These are phyloP conservation scores for Caenorhabditis drosophilae DNA, from an alignment of 2,888 invertebrate genomes.

Conservation along the genomic window DNA sequence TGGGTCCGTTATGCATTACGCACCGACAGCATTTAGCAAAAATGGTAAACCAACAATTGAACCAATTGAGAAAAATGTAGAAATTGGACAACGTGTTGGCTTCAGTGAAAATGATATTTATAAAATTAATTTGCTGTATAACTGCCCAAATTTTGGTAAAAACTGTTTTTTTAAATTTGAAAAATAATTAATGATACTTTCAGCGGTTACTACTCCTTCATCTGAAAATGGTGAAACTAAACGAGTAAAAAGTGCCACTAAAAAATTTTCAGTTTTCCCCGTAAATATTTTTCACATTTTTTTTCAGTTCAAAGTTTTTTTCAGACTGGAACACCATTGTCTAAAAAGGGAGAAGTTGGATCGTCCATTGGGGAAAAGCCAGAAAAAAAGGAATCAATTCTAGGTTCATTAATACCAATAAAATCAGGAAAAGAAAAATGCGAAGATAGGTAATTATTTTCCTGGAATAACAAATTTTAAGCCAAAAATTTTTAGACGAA, in stretches of 20 bases:
- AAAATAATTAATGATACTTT: slow-evolving; percentile 3
- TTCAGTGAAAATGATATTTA: slow-evolving; percentile 68
- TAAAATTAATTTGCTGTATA: slow-evolving; percentile 69
- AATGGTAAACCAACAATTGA: slow-evolving; percentile 66
- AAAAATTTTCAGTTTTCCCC: slow-evolving; percentile 23
- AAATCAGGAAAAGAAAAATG: slow-evolving; percentile 38
- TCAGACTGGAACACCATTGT: not conserved
- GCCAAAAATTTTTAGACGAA: slow-evolving; percentile 26
- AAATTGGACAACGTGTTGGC: slow-evolving; percentile 65
- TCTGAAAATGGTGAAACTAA: slow-evolving; percentile 18
- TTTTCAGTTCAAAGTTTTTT: not conserved
- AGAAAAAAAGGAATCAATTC: slow-evolving; percentile 20
- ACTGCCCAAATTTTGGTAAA: slow-evolving; percentile 56
- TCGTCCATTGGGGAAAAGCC: slow-evolving; percentile 31
- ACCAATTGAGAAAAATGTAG: slow-evolving; percentile 56
- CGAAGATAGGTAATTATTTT: slow-evolving; percentile 36
- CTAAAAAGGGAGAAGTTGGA: slow-evolving; percentile 33
- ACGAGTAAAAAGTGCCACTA: slow-evolving; percentile 36
- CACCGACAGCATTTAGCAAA: slow-evolving; percentile 72
- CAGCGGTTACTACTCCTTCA: slow-evolving; percentile 16
- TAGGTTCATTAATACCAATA: slow-evolving; percentile 23
- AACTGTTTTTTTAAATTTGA: not conserved
- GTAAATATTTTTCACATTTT: not conserved
- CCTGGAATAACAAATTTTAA: too few relatives aligned
- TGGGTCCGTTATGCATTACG: slow-evolving; percentile 72